Evolutionary conservation across 2,888 invertebrate genomes (phyloP).

Genomic region (Pristionchus entomophagus): DNA sequence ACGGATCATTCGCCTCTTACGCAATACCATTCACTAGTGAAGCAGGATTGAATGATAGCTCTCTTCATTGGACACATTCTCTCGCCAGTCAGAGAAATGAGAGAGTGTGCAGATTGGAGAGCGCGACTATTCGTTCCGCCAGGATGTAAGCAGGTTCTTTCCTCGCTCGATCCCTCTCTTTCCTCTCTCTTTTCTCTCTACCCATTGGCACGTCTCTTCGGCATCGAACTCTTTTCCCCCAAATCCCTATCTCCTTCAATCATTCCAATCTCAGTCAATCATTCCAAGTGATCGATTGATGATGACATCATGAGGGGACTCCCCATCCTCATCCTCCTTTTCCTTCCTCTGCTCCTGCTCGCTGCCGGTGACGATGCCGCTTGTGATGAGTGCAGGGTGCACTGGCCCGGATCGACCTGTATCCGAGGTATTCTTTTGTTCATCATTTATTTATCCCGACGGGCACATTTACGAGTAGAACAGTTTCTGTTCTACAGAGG

Average conservation of each 20-base stretch:
- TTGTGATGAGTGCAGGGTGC: constrained; percentile 28
- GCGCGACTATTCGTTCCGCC: too few species aligned
- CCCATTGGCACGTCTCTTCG: background rate
- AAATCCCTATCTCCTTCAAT: background rate
- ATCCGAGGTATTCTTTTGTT: background rate
- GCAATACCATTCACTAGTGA: background rate
- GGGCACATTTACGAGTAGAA: too few species aligned
- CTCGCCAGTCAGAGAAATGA: too few species aligned
- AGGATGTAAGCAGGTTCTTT: constrained; percentile 29
- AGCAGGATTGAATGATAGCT: too few species aligned
- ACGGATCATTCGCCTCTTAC: background rate
- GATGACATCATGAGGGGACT: constrained; percentile 13
- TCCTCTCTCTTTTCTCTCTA: background rate
- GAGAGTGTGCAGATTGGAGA: too few species aligned
- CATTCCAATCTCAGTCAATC: background rate
- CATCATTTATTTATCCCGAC: too few species aligned
- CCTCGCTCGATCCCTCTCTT: background rate
- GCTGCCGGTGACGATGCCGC: background rate
- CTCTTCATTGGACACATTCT: too few species aligned
- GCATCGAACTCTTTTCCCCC: background rate
- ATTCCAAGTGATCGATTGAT: background rate
- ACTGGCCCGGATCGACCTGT: constrained; percentile 39
- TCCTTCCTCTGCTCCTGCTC: background rate
- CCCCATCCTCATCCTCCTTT: background rate
- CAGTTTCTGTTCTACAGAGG: too few species aligned